Percentiles rank a stretch among this genome's conserved stretches.
Conservation (phyloP, 92 coral and sea anemone species). For the Porites cylindrica region DNA sequence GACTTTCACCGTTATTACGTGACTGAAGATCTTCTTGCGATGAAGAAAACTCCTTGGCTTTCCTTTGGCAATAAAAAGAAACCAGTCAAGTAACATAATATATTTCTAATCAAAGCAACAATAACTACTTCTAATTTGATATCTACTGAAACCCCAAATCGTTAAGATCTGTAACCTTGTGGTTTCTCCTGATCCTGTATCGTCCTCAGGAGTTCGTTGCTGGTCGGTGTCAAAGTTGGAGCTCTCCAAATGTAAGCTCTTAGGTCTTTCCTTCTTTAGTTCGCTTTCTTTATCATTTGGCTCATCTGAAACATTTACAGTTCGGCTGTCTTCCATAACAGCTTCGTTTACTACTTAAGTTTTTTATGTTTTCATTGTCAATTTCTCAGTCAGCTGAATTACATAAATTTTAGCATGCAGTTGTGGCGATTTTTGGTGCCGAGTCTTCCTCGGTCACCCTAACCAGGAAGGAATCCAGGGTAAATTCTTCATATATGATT, state of each 20-base stretch:
- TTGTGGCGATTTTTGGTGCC: not conserved
- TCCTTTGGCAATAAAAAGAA: slow-evolving; percentile 14
- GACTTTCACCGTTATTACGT: slow-evolving; percentile 40
- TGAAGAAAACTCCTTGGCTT: slow-evolving; percentile 58
- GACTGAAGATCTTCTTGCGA: slow-evolving; percentile 62
- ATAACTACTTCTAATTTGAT: not conserved
- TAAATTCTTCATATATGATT: no score
- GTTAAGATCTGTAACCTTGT: slow-evolving; percentile 10
- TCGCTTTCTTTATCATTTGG: slow-evolving; percentile 41
- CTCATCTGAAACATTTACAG: slow-evolving; percentile 26
- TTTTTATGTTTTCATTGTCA: not conserved
- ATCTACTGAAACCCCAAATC: not conserved
- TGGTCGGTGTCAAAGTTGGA: slow-evolving; percentile 14
- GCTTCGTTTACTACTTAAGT: not conserved
- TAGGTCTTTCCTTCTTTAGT: slow-evolving; percentile 61
- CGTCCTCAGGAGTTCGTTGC: not conserved
- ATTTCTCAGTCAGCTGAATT: no score
- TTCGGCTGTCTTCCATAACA: slow-evolving; percentile 24
- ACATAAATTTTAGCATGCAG: not conserved
- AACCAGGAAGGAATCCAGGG: no score
- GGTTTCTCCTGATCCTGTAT: not conserved
- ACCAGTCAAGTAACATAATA: slow-evolving; percentile 9
- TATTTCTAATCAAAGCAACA: not conserved
- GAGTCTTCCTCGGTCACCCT: slow-evolving; percentile 11
- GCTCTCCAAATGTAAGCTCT: slow-evolving; percentile 57